Evolutionary conservation across 2,797 vertebrate species (phyloP), one percentile per base, ranked within the genome.

Genomic region (Odontamblyopus rebecca): DNA sequence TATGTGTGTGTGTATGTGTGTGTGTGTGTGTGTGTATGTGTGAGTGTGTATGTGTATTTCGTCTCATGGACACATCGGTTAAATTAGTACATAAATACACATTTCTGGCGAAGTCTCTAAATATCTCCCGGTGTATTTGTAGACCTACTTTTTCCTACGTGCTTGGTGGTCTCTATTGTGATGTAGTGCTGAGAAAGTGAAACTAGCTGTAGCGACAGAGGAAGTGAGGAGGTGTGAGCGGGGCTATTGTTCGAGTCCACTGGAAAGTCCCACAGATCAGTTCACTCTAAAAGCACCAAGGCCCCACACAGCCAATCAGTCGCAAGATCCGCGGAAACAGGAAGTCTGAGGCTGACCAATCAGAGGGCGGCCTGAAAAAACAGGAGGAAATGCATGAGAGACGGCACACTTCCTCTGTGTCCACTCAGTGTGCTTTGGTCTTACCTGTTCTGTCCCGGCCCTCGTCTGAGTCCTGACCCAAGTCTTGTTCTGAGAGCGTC

Each of bases 301-400:
- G 32, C 61, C 61, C 18, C 61, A n/a, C 19, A 64, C 2, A 19
- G 16, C 64, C 44, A 66, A 66, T 51, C 44, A 66, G 6, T 6
- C 44, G 4, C 44, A 2, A 18, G 6, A 44, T 29, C 44, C 8
- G 16, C 27, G 64, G 64, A 66, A 66, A 51, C 44, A 51, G 64
- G 44, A 66, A 66, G 26, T 48, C 26, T 50, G 12, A 50, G 13
- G 13, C n/a, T 5, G 15, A 5, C 44, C 44, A 66, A 66, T 66
- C 2, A 12, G 13, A 51, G 26, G 2, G 41, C 7, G 5, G 23
- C 5, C 23, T 65, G 41, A 50, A 65, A 48, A 48, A 27, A 13
- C 2, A 26, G 64, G 64, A 66, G 64, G 64, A 66, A 66, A 30
- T 51, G 64, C 44, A 29, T 29, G 23, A 66, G 50, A 66, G 64